Evolutionary conservation across 2,888 invertebrate genomes (phyloP).

Genomic region (Eurois occulta): DNA sequence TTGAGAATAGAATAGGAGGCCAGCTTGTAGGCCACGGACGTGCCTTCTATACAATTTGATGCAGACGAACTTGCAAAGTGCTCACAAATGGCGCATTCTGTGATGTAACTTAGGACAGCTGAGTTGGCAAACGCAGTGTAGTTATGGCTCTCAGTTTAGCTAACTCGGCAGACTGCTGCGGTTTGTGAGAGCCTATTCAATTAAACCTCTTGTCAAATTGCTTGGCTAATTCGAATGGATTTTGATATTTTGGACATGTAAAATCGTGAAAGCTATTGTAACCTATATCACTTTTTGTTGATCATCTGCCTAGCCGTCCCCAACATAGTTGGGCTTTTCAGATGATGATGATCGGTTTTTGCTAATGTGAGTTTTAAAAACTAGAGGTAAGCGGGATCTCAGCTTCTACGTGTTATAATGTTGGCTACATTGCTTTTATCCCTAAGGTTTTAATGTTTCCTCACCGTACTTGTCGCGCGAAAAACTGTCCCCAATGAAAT

Average conservation of each 20-base stretch:
- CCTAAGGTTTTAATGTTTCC: neutral
- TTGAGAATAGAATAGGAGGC: neutral
- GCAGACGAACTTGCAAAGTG: constrained; percentile 21
- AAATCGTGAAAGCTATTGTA: no score
- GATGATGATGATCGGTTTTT: neutral
- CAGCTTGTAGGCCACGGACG: neutral
- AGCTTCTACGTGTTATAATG: neutral
- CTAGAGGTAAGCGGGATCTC: neutral
- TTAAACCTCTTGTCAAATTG: constrained; percentile 7
- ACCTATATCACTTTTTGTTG: no score
- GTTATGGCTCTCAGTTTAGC: neutral
- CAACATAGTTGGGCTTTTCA: neutral
- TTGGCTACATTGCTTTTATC: neutral
- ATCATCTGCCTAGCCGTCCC: neutral
- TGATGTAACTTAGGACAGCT: constrained; percentile 10
- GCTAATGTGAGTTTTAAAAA: no score
- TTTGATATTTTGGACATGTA: neutral
- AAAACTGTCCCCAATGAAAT: neutral
- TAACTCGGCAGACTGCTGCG: neutral
- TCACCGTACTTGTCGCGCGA: neutral
- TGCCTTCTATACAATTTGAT: neutral
- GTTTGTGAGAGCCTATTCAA: constrained; percentile 5
- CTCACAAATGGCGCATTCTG: constrained; percentile 1
- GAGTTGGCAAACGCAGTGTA: constrained; percentile 6
- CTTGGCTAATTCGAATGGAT: neutral